phyloP scores from a whole-genome alignment of 92 coral and sea anemone species.

The Desmophyllum pertusum region DNA sequence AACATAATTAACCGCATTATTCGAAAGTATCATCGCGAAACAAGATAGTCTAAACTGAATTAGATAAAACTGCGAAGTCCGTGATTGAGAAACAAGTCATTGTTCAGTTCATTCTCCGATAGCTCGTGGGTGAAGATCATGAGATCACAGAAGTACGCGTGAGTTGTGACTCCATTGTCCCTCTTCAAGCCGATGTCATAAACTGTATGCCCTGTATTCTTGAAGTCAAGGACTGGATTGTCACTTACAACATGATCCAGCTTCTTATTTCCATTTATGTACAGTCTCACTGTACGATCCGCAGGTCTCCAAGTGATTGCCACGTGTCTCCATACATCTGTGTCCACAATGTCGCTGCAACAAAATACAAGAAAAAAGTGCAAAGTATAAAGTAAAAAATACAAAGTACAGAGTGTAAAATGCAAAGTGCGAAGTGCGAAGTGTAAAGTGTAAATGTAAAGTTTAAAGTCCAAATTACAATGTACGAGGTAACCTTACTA shows the following conservation, averaged over 20 bases:
- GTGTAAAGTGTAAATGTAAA: no score
- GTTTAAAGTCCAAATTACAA: no score
- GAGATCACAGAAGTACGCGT: constrained; percentile 24
- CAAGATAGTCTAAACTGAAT: no score
- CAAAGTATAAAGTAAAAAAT: no score
- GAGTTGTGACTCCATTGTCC: constrained; percentile 5
- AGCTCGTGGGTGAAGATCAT: constrained; percentile 22
- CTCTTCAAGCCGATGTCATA: constrained; percentile 50
- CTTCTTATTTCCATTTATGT: constrained; percentile 16
- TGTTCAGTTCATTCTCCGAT: background rate
- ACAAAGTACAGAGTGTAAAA: no score
- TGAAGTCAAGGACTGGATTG: background rate
- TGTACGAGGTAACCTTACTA: no score
- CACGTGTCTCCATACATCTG: constrained; percentile 23
- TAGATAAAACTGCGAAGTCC: background rate
- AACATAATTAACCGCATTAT: no score
- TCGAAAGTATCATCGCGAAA: no score
- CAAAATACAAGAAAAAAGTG: background rate
- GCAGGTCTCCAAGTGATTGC: constrained; percentile 30
- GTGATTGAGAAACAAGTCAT: background rate
- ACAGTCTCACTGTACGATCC: background rate
- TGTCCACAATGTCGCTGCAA: background rate
- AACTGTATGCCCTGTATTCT: constrained; percentile 21
- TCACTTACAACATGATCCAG: background rate
- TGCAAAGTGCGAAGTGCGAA: no score